These are phyloP conservation scores for Cathartes aura DNA, from an alignment of 2,113 vertebrate species.

Conservation along the genomic window DNA sequence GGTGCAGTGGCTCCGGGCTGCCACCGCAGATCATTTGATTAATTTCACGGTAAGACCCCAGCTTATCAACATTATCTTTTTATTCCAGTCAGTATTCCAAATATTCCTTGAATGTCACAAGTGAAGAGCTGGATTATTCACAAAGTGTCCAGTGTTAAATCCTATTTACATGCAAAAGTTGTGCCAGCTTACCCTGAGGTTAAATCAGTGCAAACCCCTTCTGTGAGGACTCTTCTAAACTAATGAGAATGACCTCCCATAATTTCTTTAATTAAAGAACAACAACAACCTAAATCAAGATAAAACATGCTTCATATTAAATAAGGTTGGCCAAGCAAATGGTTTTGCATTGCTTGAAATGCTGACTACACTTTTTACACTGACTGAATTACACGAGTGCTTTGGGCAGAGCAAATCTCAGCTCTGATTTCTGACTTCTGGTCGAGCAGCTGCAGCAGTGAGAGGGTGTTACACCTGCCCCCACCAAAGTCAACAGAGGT, in stretches of 20 bases:
- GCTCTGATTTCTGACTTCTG: background rate
- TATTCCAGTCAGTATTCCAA: slow-evolving; percentile 28
- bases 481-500: background rate
- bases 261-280: slow-evolving; percentile 71
- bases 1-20: background rate
- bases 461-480: background rate
- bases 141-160: slow-evolving; percentile 37
- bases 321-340: slow-evolving; percentile 44
- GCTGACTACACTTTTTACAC: background rate
- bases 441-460: background rate
- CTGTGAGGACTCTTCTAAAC: slow-evolving; percentile 51
- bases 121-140: slow-evolving; percentile 28
- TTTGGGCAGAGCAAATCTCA: background rate
- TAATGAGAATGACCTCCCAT: slow-evolving; percentile 62
- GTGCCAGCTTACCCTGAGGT: slow-evolving; percentile 60
- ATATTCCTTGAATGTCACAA: slow-evolving; percentile 38
- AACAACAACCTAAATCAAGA: slow-evolving; percentile 56
- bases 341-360: background rate
- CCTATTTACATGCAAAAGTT: slow-evolving; percentile 67
- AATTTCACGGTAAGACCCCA: background rate
- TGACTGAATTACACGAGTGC: background rate
- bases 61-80: slow-evolving; percentile 4
- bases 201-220: slow-evolving; percentile 55
- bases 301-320: slow-evolving; percentile 55
- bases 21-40: background rate